A percentile compares a stretch with the other conserved stretches of the same genome.
Conservation (phyloP, 2,797 vertebrate species). For the Pseudochromis fuscus region DNA sequence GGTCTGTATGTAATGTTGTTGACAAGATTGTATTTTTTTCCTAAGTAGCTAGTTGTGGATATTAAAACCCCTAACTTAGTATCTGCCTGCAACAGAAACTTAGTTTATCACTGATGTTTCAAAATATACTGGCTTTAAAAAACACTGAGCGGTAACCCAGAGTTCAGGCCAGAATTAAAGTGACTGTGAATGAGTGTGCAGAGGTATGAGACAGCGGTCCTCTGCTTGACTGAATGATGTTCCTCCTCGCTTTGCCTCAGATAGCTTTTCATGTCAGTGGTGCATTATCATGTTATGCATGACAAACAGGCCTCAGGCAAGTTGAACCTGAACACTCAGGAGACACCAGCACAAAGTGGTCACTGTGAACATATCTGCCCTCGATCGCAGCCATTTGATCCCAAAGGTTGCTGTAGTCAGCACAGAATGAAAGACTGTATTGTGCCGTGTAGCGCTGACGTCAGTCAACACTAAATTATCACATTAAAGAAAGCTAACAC, state of each 20-base stretch:
- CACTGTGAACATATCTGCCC: conserved; percentile 56
- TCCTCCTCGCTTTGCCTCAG: conserved; percentile 20
- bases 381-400: conserved; percentile 51
- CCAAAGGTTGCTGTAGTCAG: conserved; percentile 36
- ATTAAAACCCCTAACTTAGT: not conserved
- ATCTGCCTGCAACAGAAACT: too few species aligned
- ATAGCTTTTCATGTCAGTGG: conserved; percentile 30
- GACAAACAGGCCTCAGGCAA: conserved; percentile 43
- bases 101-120: too few species aligned
- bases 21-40: not conserved
- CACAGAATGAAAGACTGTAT: conserved; percentile 31
- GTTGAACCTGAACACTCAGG: conserved; percentile 43
- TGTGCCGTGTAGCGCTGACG: conserved; percentile 14
- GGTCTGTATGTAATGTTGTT: not conserved
- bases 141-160: too few species aligned
- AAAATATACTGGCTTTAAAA: too few species aligned
- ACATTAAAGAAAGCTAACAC: conserved; percentile 12
- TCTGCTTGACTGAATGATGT: conserved; percentile 31
- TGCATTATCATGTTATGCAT: conserved; percentile 32
- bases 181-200: not conserved
- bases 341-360: conserved; percentile 56
- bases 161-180: too few species aligned
- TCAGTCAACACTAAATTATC: conserved; percentile 27
- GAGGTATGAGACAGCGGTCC: not conserved
- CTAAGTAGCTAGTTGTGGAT: not conserved